Evolutionary conservation across 2,113 vertebrate species (phyloP), one percentile per base, ranked within the genome.

Genomic region (Chaenocephalus aceratus): DNA sequence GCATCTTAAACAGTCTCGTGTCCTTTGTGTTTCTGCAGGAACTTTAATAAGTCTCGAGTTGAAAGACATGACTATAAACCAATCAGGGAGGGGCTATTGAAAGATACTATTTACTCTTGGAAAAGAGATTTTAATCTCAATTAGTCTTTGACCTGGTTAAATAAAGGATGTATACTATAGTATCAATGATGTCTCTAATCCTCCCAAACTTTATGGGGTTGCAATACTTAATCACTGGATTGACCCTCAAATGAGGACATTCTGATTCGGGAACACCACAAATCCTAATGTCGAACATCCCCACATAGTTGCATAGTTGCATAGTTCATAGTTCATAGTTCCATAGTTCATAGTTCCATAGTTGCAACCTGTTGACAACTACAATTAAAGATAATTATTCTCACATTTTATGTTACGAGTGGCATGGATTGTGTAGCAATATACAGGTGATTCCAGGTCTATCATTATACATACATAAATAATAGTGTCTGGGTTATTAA

Each of bases 21-120:
- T 41, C 52, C 11, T 23, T 2, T 53, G 11, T 68, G 36, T 30
- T 45, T 66, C 49, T 65, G 57, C 1, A 6, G 30, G 13, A 49
- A 6, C 21, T 46, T 62, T 52, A 6, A 21, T 61, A 46, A 1
- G 58, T 23, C 36, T 72, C 52, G 23, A 41, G 45, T 8, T 60
- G 56, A 75, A 21, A 56, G 46, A 70, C 34, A 10, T 36, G 12
- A 3, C 0, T 48, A 67, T 57, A 5, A 63, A 46, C 48, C 52
- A 83, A 46, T 53, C 64, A 26, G 59, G 11, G 6, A 68, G 36
- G 45, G 21, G 75, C 48, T 71, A 48, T 51, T 61, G 54, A 75
- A 64, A 71, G 14, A 70, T 4, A 8, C 21, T 21, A 21, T 21
- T 21, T 21, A 21, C 21, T 21, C 21, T 21, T 21, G 21, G 21